Conservation (phyloP, 2,797 vertebrate species). For the Melopsittacus undulatus region DNA sequence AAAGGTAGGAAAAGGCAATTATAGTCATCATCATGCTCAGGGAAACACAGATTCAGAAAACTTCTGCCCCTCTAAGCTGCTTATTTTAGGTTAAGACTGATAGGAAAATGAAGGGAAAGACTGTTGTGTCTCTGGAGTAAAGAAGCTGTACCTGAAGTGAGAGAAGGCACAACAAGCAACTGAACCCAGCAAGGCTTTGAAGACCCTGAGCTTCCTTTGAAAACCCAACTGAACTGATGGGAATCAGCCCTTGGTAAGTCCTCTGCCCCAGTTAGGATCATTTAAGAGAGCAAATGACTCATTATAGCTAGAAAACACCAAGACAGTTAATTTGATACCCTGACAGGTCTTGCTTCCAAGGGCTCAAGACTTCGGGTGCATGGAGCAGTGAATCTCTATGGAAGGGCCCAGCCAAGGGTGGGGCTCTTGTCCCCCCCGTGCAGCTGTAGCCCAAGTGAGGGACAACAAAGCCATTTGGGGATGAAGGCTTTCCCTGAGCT, state of each 20-base stretch:
- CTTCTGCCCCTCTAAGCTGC: neutral
- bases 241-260: neutral
- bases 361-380: accelerated
- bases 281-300: neutral
- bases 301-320: neutral
- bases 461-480: accelerated
- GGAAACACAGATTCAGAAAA: neutral
- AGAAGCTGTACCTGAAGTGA: neutral
- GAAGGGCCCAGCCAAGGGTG: neutral
- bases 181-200: neutral
- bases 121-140: neutral
- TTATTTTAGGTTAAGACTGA: neutral
- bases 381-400: neutral
- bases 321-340: neutral
- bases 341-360: neutral
- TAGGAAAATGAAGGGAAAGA: neutral
- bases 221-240: neutral
- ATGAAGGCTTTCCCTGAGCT: neutral
- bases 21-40: neutral
- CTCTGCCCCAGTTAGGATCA: neutral
- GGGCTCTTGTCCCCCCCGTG: neutral
- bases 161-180: neutral
- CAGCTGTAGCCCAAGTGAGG: neutral
- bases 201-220: neutral
- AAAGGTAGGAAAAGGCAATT: neutral